Evolutionary conservation across 2,888 invertebrate genomes (phyloP), one percentile per base, ranked within the genome.

Genomic region (Teleogryllus oceanicus): DNA sequence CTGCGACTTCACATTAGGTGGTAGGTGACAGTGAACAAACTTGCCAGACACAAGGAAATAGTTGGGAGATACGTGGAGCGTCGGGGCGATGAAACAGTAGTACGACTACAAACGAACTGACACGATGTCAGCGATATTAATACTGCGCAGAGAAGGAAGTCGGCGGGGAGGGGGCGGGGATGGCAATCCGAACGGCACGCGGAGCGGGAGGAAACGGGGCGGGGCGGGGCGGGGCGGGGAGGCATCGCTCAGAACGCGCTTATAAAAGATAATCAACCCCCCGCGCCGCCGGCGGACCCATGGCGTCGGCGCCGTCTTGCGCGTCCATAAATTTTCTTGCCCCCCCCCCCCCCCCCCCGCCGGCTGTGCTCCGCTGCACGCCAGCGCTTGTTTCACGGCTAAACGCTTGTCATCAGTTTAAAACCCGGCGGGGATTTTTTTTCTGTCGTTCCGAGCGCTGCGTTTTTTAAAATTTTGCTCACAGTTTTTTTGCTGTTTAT

Each of bases 361-460:
- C n/a, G 16, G 62, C 62, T 18, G 13, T n/a, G 13, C 62, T 62
- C n/a, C 62, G 62, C 62, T 18, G 62, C 62, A 62, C n/a, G 62
- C 62, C 62, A n/a, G 62, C 62, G 62, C 62, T 62, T 62, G 62
- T 62, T 62, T 62, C 62, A 62, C 62, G 62, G 62, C 62, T 62
- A 62, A 62, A 62, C 62, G 62, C 62, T 62, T 62, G 62, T 62
- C 62, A 62, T 62, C 62, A 62, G 62, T 62, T 62, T 62, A 62
- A 62, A 62, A 62, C 62, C 16, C 62, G 62, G 62, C 13, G 62
- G 62, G n/a, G n/a, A 62, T 62, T 62, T 37, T 37, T 37, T 62
- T 62, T 62, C 62, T 62, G 62, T 62, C 62, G n/a, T 62, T 62
- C n/a, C 8, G 62, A 62, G 62, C n/a, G 62, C n/a, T 62, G 16